phyloP scores from a whole-genome alignment of 1,140 invertebrate genomes.

The Armadillidium nasatum region DNA sequence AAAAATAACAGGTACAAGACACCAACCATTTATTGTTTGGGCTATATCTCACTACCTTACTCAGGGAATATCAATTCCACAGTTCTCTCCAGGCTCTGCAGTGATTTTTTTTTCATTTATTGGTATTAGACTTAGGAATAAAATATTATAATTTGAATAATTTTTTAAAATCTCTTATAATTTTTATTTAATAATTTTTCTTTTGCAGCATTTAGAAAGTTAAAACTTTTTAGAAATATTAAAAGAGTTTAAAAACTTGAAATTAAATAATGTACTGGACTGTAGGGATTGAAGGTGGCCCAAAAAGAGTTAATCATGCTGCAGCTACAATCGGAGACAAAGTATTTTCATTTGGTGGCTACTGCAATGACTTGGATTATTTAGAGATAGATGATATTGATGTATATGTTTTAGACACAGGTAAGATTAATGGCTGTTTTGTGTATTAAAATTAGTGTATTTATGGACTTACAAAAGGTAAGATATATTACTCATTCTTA shows the following conservation, averaged over 20 bases:
- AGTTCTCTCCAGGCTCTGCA: too few species aligned
- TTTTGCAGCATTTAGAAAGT: too few species aligned
- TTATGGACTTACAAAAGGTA: constrained; percentile 27
- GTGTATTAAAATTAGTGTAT: too few species aligned
- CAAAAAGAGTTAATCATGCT: constrained; percentile 78
- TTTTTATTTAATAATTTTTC: neutral
- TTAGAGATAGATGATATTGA: constrained; percentile 68
- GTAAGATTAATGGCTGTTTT: constrained; percentile 48
- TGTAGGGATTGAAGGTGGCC: constrained; percentile 73
- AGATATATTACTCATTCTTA: too few species aligned
- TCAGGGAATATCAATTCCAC: too few species aligned
- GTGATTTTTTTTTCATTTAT: too few species aligned
- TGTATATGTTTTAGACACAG: constrained; percentile 77
- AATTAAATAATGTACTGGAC: constrained; percentile 69
- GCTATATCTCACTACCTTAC: too few species aligned
- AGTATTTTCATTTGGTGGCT: constrained; percentile 88
- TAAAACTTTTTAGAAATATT: too few species aligned
- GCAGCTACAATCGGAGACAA: constrained; percentile 72
- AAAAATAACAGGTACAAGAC: too few species aligned
- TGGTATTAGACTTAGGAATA: too few species aligned
- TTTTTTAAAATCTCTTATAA: neutral
- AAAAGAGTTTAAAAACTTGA: neutral
- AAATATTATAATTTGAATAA: too few species aligned
- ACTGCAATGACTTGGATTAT: constrained; percentile 75
- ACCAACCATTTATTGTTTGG: too few species aligned